phyloP scores from a whole-genome alignment of 2,888 invertebrate genomes.

The Cremastobaeus sp. region DNA sequence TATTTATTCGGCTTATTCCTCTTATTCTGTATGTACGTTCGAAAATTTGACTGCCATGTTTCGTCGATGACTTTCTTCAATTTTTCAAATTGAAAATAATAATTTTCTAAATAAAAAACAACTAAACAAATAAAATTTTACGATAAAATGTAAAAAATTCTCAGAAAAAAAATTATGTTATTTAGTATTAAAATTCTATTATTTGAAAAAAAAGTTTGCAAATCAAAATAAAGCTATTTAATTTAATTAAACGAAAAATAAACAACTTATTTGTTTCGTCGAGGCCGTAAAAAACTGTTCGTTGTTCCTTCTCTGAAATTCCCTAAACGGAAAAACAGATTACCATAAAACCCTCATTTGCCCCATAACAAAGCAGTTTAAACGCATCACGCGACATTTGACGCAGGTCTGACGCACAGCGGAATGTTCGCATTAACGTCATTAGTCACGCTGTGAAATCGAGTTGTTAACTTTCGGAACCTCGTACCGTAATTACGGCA shows the following conservation, averaged over 20 bases:
- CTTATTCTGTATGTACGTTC: neutral
- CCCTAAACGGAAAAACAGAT: constrained; percentile 34
- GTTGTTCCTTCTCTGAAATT: constrained; percentile 1
- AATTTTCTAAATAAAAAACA: too few species aligned
- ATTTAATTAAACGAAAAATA: too few species aligned
- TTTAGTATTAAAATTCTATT: too few species aligned
- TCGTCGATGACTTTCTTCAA: neutral
- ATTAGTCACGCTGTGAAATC: constrained; percentile 55
- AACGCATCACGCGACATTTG: constrained; percentile 56
- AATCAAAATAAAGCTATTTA: too few species aligned
- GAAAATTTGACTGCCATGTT: constrained; percentile 8
- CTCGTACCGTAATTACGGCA: constrained; percentile 45
- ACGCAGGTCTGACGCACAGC: constrained; percentile 46
- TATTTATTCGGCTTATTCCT: constrained; percentile 13
- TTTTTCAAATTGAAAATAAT: neutral
- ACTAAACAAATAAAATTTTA: too few species aligned
- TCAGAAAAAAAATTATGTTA: too few species aligned
- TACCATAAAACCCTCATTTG: constrained; percentile 44
- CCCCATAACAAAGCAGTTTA: constrained; percentile 56
- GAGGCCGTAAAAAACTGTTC: too few species aligned
- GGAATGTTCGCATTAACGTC: constrained; percentile 52
- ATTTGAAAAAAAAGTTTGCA: too few species aligned
- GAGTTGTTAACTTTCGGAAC: constrained; percentile 54
- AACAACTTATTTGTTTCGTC: too few species aligned
- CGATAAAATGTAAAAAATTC: too few species aligned